A percentile compares a stretch with the other conserved stretches of the same genome.
Evolutionary conservation across 2,888 invertebrate genomes (phyloP).

Genomic region (Sphaerophoria taeniata): DNA sequence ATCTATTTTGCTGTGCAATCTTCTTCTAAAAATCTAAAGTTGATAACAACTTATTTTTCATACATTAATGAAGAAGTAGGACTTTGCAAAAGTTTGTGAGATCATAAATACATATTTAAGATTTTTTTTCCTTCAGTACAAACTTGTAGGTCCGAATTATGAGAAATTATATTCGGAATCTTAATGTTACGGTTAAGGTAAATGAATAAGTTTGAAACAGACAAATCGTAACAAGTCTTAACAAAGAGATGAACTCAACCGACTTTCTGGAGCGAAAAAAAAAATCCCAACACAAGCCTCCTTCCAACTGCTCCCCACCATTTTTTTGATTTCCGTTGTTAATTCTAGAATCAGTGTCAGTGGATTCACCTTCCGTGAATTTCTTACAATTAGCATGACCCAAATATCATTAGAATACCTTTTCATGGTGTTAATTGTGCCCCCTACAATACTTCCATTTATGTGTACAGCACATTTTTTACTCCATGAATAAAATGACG

Average conservation of each 20-base stretch:
- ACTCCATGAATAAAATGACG: slow-evolving; percentile 10
- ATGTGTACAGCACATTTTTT: neutral
- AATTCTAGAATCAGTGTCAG: slow-evolving; percentile 28
- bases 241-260: neutral
- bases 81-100: too few relatives aligned
- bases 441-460: slow-evolving; percentile 24
- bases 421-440: slow-evolving; percentile 54
- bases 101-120: too few relatives aligned
- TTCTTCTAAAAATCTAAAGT: too few relatives aligned
- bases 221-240: too few relatives aligned
- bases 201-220: too few relatives aligned
- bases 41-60: too few relatives aligned
- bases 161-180: neutral
- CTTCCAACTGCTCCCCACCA: slow-evolving; percentile 24
- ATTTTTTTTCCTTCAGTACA: too few relatives aligned
- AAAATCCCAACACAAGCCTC: neutral
- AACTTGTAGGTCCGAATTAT: too few relatives aligned
- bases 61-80: too few relatives aligned
- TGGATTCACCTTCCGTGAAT: slow-evolving; percentile 64
- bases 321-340: slow-evolving; percentile 57
- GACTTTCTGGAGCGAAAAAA: neutral
- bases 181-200: neutral
- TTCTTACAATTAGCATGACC: slow-evolving; percentile 64
- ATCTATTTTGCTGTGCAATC: too few relatives aligned
- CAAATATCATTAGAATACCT: slow-evolving; percentile 42